Base-by-base conservation (phyloP, 2,113 vertebrate genomes). In the Athene noctua region DNA sequence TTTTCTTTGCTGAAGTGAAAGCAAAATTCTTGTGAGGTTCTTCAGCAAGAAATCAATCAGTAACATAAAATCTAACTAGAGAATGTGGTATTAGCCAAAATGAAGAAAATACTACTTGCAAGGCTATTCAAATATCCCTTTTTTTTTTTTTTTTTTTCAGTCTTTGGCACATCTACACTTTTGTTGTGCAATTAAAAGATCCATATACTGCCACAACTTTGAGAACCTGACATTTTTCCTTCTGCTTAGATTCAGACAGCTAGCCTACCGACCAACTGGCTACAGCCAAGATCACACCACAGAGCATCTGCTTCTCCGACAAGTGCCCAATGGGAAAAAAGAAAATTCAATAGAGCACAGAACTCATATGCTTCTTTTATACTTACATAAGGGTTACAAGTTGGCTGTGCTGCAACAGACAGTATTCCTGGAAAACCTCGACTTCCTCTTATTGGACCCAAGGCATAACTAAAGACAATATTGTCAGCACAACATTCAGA, bases 231-330 rank as follows among this genome's bases (percentile, higher is more conserved):
- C 38, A 62, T 57, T 95, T 85, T 91, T 90, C 61, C 61, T 86
- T 59, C 80, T 87, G 83, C 40, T 80, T 86, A 59, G 70, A 74
- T 81, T 91, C 81, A 94, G 46, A 70, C 77, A 51, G 25, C 38
- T 58, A 85, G 36, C 62, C 73, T 75, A 93, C 68, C 32, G 6
- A 85, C 84, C 91, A 95, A 63, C 87, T 94, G 87, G 87, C 72
- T 88, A 86, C 55, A 84, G 63, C 79, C 90, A 25, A 94, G 86
- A 83, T 57, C 34, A 82, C 36, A 88, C 42, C 71, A 94, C 67
- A 86, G 38, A 91, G 88, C 93, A 94, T 63, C 86, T 97, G 92
- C 67, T 95, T 72, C 86, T 95, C 65, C 40, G 26, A 68, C 65
- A 89, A 89, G 22, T 42, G 29, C 52, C 67, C 77, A 92, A 34